These are phyloP conservation scores for Spisula subtruncata DNA, from an alignment of 2,888 invertebrate genomes.

Conservation along the genomic window DNA sequence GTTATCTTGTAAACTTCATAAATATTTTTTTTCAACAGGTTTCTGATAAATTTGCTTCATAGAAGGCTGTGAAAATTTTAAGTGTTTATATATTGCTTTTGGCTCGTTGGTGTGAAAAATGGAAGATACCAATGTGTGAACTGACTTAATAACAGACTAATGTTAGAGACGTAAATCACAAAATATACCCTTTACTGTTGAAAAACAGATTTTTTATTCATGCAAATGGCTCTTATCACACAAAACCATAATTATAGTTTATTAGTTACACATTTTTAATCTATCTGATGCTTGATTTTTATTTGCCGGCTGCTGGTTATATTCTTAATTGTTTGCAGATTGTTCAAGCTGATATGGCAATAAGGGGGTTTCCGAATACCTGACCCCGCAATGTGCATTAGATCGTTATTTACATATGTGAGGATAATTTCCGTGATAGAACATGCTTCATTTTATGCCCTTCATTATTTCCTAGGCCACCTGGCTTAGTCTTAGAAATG, in stretches of 20 bases:
- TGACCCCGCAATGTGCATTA: slow-evolving; percentile 54
- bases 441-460: slow-evolving; percentile 16
- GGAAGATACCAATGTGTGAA: neutral
- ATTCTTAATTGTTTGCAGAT: slow-evolving; percentile 33
- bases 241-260: slow-evolving; percentile 9
- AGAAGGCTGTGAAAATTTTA: neutral
- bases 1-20: slow-evolving; percentile 16
- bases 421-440: slow-evolving; percentile 40
- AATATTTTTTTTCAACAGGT: slow-evolving; percentile 20
- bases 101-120: slow-evolving; percentile 14
- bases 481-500: slow-evolving; percentile 31
- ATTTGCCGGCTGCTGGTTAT: slow-evolving; percentile 22
- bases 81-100: slow-evolving; percentile 2
- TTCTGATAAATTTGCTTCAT: slow-evolving; percentile 17
- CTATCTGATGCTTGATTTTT: slow-evolving; percentile 24
- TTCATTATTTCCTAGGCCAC: slow-evolving; percentile 43
- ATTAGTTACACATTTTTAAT: slow-evolving; percentile 41
- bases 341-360: neutral
- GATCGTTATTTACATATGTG: slow-evolving; percentile 42
- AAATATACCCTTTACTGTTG: neutral
- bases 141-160: slow-evolving; percentile 4
- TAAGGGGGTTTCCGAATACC: neutral
- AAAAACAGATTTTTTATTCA: neutral
- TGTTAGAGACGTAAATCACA: neutral
- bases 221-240: slow-evolving; percentile 20